These are phyloP conservation scores for Phalera bucephala DNA, from an alignment of 2,888 invertebrate genomes.

Conservation along the genomic window DNA sequence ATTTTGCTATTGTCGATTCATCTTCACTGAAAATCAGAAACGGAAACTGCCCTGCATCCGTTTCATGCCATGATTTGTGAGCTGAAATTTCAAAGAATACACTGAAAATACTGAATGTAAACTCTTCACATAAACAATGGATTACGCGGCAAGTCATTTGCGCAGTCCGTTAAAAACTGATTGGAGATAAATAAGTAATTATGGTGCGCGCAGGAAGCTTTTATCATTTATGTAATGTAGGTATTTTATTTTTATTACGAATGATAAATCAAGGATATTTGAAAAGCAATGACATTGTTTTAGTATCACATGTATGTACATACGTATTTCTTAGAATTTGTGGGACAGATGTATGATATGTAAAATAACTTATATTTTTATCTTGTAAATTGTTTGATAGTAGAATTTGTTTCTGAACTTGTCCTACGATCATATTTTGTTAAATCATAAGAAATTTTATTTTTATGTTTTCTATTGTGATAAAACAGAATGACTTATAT, in stretches of 20 bases:
- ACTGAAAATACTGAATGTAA: constrained; percentile 48
- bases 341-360: no score
- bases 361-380: no score
- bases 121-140: constrained; percentile 46
- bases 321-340: no score
- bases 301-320: no score
- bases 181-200: no score
- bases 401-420: no score
- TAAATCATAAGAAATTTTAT: no score
- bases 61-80: constrained; percentile 74
- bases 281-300: background rate
- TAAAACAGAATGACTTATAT: background rate
- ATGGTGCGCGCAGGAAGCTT: constrained; percentile 48
- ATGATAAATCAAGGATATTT: background rate
- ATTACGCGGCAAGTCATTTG: constrained; percentile 54
- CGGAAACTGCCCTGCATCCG: constrained; percentile 62
- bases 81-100: constrained; percentile 66
- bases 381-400: no score
- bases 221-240: constrained; percentile 54
- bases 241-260: constrained; percentile 2
- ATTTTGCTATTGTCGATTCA: constrained; percentile 56
- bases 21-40: constrained; percentile 63
- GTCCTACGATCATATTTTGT: no score
- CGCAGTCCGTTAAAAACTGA: constrained; percentile 38
- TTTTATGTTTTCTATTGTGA: no score